phyloP scores from a whole-genome alignment of 1,140 invertebrate genomes.

The Neodiprion virginianus region DNA sequence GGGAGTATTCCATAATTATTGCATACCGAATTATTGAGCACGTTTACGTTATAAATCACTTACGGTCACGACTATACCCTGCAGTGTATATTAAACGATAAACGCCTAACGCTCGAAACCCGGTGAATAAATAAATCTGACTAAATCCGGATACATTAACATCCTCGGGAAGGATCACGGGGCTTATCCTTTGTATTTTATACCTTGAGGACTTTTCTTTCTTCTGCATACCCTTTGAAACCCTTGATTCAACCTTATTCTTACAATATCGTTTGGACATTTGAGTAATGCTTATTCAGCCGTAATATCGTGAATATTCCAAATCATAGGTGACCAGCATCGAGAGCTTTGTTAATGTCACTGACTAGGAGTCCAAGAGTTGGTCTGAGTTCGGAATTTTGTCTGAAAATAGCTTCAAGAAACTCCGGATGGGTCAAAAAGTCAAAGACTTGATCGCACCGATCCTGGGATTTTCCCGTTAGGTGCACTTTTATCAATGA shows the following conservation, averaged over 20 bases:
- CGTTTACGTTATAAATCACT: neutral
- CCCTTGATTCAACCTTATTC: too few species aligned
- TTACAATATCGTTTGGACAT: too few species aligned
- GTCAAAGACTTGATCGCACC: conserved; percentile 83
- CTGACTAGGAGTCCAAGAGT: conserved; percentile 72
- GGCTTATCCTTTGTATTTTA: too few species aligned
- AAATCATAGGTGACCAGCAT: conserved; percentile 74
- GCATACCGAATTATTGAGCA: conserved; percentile 37
- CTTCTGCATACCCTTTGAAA: too few species aligned
- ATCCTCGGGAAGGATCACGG: too few species aligned
- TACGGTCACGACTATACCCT: neutral
- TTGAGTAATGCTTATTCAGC: too few species aligned
- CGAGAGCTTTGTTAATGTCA: conserved; percentile 83
- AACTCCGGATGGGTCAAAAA: conserved; percentile 80
- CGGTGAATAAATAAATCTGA: neutral
- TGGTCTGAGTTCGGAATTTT: conserved; percentile 73
- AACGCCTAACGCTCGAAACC: neutral
- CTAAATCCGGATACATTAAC: neutral
- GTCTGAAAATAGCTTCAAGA: conserved; percentile 79
- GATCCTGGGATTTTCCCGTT: conserved; percentile 84
- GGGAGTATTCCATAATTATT: conserved; percentile 41
- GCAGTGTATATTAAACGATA: neutral
- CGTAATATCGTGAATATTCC: too few species aligned
- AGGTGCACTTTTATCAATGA: conserved; percentile 80
- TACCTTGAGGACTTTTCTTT: too few species aligned